These are phyloP conservation scores for Bufotes viridis DNA, from an alignment of 2,797 vertebrate species.

Conservation along the genomic window DNA sequence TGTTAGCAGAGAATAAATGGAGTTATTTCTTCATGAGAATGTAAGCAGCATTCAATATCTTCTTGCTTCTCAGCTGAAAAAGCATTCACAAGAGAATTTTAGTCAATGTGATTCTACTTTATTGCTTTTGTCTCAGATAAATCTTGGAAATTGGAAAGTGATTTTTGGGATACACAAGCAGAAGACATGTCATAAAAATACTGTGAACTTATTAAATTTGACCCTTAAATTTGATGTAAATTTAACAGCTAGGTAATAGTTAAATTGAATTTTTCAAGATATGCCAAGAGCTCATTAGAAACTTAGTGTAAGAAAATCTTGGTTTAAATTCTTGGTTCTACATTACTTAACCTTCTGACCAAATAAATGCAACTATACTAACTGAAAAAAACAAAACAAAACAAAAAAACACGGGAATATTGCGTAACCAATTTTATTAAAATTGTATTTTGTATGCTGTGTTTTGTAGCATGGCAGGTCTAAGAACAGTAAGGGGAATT, in stretches of 20 bases:
- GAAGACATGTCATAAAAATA: not conserved
- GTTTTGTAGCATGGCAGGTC: too few relatives aligned
- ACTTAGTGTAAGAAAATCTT: not conserved
- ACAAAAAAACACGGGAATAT: too few relatives aligned
- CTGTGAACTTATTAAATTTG: not conserved
- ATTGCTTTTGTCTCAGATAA: not conserved
- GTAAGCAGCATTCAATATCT: not conserved
- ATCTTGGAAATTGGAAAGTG: not conserved
- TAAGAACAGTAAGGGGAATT: too few relatives aligned
- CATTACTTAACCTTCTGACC: not conserved
- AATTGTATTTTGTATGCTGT: too few relatives aligned
- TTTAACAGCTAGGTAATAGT: too few relatives aligned
- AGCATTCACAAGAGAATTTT: conserved; percentile 5
- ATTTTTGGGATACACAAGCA: not conserved
- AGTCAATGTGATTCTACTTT: not conserved
- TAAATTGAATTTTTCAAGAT: not conserved
- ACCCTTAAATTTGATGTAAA: not conserved
- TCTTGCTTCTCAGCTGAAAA: not conserved
- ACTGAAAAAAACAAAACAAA: not conserved
- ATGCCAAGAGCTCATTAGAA: not conserved
- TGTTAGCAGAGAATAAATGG: not conserved
- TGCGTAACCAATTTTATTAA: too few relatives aligned
- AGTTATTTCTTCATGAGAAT: not conserved
- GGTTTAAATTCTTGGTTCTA: too few relatives aligned
- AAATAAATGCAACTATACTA: not conserved